Evolutionary conservation across 2,113 vertebrate genomes (phyloP).

Genomic region (Neodon shergylaensis): DNA sequence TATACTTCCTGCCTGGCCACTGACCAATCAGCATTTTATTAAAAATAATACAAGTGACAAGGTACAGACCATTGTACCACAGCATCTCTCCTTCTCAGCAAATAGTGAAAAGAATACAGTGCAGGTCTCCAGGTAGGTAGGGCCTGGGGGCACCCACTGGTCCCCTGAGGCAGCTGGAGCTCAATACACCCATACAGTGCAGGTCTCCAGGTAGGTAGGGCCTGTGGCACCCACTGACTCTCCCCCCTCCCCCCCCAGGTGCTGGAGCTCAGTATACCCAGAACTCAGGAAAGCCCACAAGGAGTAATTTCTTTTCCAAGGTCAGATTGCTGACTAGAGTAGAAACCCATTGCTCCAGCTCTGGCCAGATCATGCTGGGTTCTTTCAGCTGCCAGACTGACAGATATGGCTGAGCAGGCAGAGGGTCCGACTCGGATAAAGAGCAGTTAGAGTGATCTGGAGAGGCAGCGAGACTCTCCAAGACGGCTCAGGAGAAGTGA

Average conservation of each 20-base stretch:
- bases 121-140: background rate
- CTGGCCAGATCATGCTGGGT: background rate
- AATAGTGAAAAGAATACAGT: background rate
- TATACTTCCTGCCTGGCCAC: too few species aligned
- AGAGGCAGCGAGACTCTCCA: background rate
- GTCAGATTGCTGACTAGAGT: background rate
- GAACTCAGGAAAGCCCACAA: background rate
- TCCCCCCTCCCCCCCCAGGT: too few species aligned
- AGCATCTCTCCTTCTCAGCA: background rate
- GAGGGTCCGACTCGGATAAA: background rate
- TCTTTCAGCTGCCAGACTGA: background rate
- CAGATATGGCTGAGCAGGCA: background rate
- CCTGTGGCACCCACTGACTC: accelerated
- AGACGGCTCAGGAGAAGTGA: background rate
- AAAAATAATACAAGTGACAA: too few species aligned
- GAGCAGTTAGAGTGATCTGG: background rate
- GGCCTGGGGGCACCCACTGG: background rate
- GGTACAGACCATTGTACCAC: too few species aligned
- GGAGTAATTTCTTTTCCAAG: background rate
- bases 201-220: background rate
- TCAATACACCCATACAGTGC: too few species aligned
- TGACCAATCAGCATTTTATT: too few species aligned
- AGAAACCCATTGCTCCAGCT: background rate
- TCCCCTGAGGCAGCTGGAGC: too few species aligned
- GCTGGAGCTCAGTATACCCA: background rate